A percentile compares a stretch with the other conserved stretches of the same genome.
Conservation (phyloP, 2,888 invertebrate genomes). For the Coenonympha arcania region DNA sequence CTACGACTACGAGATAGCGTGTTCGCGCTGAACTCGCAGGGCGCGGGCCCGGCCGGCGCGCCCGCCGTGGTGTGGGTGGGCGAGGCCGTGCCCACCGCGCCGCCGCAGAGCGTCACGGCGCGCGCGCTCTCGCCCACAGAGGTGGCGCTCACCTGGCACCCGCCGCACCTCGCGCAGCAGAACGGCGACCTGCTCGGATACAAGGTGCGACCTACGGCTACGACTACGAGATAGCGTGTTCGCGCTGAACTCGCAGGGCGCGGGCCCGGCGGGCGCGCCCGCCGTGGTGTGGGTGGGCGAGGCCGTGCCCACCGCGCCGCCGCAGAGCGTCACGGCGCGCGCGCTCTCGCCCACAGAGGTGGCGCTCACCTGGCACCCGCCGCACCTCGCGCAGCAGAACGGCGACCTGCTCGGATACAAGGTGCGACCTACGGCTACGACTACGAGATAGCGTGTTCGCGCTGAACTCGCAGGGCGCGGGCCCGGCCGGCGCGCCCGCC, state of each 20-base stretch:
- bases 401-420: too few relatives aligned
- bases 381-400: too few relatives aligned
- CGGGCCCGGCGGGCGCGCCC: too few relatives aligned
- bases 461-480: constrained; percentile 93
- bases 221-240: constrained; percentile 96
- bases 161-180: constrained; percentile 91
- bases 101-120: constrained; percentile 82
- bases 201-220: constrained; percentile 82
- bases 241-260: too few relatives aligned
- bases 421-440: too few relatives aligned
- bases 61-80: constrained; percentile 97
- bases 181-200: constrained; percentile 97
- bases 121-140: constrained; percentile 91
- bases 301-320: too few relatives aligned
- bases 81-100: constrained; percentile 94
- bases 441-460: constrained; percentile 91
- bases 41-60: constrained; percentile 89
- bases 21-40: constrained; percentile 92
- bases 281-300: too few relatives aligned
- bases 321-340: too few relatives aligned
- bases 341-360: too few relatives aligned
- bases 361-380: too few relatives aligned
- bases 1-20: constrained; percentile 96
- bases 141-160: constrained; percentile 90
- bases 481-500: constrained; percentile 89